Evolutionary conservation across 2,113 vertebrate genomes (phyloP), one percentile per base, ranked within the genome.

Genomic region (Coreoperca whiteheadi): DNA sequence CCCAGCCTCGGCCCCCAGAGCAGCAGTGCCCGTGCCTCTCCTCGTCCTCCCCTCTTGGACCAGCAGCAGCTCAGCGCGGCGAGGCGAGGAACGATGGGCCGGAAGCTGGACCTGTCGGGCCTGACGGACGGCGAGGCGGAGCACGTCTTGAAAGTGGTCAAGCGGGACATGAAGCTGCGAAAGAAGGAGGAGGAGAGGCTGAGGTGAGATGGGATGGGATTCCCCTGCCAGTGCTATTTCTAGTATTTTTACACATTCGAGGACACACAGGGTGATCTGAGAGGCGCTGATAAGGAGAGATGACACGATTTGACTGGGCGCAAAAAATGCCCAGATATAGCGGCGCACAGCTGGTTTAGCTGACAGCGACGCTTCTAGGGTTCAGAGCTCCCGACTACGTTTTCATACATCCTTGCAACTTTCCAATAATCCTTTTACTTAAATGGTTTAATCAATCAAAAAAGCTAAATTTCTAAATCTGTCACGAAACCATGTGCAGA

Each of bases 181-280:
- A 98, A 98, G 86, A 98, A 97, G 84, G 98, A 99, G 91, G 97
- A 99, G 78, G 97, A 98, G 65, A 96, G 98, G 41, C 94, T 99
- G 39, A 97, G 97, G 98, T 99, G 93, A 95, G 96, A 74, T 21
- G 64, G 63, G 96, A 74, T 21, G 64, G 63, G 60, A 60, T 51
- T 59, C 39, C 43, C 79, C 71, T 53, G 46, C 23, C 37, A 1
- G 61, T 7, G 1, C 30, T 34, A 39, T 73, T 46, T 72, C 6
- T 28, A 10, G 32, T 65, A 5, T 54, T 74, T 76, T 84, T 57
- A 60, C 32, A 74, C 48, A 51, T 77, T 54, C 78, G 51, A 67
- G 60, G 53, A 9, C 37, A 79, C 85, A 84, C 74, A 65, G 6
- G 37, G 16, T 0, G 74, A 80, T 78, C 56, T 51, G 32, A 74